A percentile compares a stretch with the other conserved stretches of the same genome.
phyloP scores from a whole-genome alignment of 2,797 vertebrate species.

The Scomberomorus guttatus region DNA sequence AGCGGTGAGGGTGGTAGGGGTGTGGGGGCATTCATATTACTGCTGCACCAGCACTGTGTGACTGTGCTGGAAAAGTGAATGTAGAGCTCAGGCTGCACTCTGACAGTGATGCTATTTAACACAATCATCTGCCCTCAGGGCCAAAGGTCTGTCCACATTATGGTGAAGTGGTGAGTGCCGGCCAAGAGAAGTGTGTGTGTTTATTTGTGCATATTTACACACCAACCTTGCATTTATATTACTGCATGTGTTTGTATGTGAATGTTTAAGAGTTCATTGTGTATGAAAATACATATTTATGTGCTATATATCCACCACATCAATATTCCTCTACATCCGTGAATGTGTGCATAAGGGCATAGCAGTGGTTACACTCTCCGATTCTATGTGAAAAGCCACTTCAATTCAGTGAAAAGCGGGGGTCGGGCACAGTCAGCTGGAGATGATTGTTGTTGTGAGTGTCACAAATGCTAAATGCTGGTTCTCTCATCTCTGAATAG shows the following conservation, averaged over 20 bases:
- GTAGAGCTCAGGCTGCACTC: slow-evolving; percentile 25
- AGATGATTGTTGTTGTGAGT: slow-evolving; percentile 8
- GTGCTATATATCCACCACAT: neutral
- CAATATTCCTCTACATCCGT: neutral
- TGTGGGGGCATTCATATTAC: slow-evolving; percentile 14
- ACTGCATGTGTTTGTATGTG: neutral
- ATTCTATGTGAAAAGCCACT: slow-evolving; percentile 1
- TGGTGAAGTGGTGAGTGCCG: slow-evolving; percentile 29
- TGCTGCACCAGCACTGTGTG: slow-evolving; percentile 13
- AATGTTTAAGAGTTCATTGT: neutral
- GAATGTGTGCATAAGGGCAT: neutral
- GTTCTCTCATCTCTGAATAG: slow-evolving; percentile 32
- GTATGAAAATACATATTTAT: neutral
- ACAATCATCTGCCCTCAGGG: slow-evolving; percentile 50
- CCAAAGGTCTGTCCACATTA: slow-evolving; percentile 64
- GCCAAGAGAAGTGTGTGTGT: slow-evolving; percentile 1
- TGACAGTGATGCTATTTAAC: slow-evolving; percentile 73
- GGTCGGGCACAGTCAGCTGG: neutral
- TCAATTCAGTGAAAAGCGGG: neutral
- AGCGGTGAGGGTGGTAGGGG: slow-evolving; percentile 12
- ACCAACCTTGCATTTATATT: neutral
- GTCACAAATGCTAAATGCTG: slow-evolving; percentile 16
- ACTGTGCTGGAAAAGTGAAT: slow-evolving; percentile 5
- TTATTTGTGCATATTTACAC: neutral
- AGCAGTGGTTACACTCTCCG: too few species aligned